Conservation (phyloP, 1,140 invertebrate genomes). For the Drosophila miranda region DNA sequence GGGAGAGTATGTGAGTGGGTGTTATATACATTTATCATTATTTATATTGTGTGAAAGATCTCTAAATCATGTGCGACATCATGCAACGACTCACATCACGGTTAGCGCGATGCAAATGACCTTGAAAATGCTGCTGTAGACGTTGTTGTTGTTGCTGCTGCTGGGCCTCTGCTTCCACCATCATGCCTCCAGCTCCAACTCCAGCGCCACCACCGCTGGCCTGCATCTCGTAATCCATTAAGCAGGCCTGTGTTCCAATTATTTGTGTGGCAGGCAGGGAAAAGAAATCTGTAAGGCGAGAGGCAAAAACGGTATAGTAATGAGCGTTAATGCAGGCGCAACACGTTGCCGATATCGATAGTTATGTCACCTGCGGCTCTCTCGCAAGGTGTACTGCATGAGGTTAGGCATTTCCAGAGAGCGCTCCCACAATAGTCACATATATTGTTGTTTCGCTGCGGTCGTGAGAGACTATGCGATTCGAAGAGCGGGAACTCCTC, state of each 20-base stretch:
- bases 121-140: conserved; percentile 78
- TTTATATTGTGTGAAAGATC: conserved; percentile 24
- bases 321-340: conserved; percentile 17
- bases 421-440: too few species aligned
- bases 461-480: too few species aligned
- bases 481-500: too few species aligned
- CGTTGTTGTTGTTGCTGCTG: conserved; percentile 45
- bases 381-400: too few species aligned
- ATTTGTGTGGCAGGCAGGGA: conserved; percentile 73
- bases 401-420: too few species aligned
- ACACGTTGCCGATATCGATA: conserved; percentile 20
- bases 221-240: conserved; percentile 72
- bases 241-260: conserved; percentile 75
- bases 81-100: conserved; percentile 82
- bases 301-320: conserved; percentile 11
- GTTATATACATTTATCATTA: conserved; percentile 28
- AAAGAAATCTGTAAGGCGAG: conserved; percentile 67
- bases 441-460: too few species aligned
- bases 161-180: conserved; percentile 40
- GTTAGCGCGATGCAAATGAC: conserved; percentile 81
- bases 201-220: conserved; percentile 33
- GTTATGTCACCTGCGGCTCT: too few species aligned
- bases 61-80: conserved; percentile 81
- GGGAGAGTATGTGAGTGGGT: conserved; percentile 10
- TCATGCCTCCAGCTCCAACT: conserved; percentile 25